Percentiles rank a stretch among this genome's conserved stretches.
Conservation (phyloP, 2,888 invertebrate species). For the Dasysyrphus tricinctus region DNA sequence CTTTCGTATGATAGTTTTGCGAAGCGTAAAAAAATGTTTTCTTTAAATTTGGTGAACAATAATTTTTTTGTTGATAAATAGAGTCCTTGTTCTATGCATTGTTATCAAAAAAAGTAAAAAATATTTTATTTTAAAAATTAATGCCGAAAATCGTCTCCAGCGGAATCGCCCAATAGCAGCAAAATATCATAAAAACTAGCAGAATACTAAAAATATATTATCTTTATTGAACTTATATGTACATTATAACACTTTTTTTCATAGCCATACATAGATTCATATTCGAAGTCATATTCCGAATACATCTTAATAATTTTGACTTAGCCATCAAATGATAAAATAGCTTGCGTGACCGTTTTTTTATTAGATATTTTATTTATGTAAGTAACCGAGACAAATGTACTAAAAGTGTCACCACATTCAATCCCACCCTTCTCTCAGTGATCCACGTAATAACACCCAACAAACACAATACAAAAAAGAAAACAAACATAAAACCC, state of each 20-base stretch:
- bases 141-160: too few relatives aligned
- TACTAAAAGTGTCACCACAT: conserved; percentile 67
- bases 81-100: too few relatives aligned
- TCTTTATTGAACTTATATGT: background rate
- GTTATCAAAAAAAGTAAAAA: too few relatives aligned
- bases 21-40: too few relatives aligned
- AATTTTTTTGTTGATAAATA: too few relatives aligned
- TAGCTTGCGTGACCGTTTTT: conserved; percentile 57
- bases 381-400: conserved; percentile 75
- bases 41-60: too few relatives aligned
- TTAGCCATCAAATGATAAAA: conserved; percentile 43
- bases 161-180: too few relatives aligned
- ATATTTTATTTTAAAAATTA: too few relatives aligned
- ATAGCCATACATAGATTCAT: background rate
- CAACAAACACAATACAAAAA: background rate
- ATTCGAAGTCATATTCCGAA: background rate
- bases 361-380: conserved; percentile 63
- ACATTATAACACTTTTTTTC: background rate
- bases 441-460: conserved; percentile 59
- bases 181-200: too few relatives aligned
- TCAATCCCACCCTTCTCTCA: conserved; percentile 36
- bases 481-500: conserved; percentile 48
- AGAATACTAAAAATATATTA: background rate
- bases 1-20: too few relatives aligned
- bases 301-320: conserved; percentile 27